These are phyloP conservation scores for Pentalonia nigronervosa DNA, from an alignment of 1,140 invertebrate genomes.

Conservation along the genomic window DNA sequence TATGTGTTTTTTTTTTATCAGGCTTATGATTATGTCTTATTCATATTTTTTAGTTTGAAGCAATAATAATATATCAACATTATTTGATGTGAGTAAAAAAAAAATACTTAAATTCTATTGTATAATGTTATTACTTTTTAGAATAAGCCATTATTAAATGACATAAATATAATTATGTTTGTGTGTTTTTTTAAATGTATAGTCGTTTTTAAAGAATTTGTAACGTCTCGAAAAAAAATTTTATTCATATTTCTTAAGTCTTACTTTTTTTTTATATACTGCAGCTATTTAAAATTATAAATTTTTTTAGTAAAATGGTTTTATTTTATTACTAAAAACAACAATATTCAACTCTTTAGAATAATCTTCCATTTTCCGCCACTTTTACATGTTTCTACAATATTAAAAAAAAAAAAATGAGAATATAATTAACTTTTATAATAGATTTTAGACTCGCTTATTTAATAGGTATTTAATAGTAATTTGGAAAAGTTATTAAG, in stretches of 20 bases:
- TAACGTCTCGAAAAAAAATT: background rate
- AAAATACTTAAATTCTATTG: background rate
- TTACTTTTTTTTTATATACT: background rate
- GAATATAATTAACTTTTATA: background rate
- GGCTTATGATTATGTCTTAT: background rate
- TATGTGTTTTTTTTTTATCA: background rate
- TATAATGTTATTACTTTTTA: background rate
- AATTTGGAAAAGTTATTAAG: background rate
- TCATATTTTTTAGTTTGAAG: background rate
- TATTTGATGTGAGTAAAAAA: background rate
- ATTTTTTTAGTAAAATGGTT: background rate
- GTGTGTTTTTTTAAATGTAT: background rate
- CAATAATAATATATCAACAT: background rate
- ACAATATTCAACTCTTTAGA: background rate
- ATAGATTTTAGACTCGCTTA: background rate
- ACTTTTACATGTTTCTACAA: background rate
- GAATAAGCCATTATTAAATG: background rate
- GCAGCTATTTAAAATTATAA: background rate
- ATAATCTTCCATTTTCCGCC: background rate
- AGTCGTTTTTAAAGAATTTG: background rate
- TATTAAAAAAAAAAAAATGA: background rate
- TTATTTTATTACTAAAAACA: background rate
- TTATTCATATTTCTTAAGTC: background rate
- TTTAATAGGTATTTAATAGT: background rate
- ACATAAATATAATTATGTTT: background rate